Percentiles rank a stretch among this genome's conserved stretches.
phyloP scores from a whole-genome alignment of 2,797 vertebrate species.

The Macropus fuliginosus region DNA sequence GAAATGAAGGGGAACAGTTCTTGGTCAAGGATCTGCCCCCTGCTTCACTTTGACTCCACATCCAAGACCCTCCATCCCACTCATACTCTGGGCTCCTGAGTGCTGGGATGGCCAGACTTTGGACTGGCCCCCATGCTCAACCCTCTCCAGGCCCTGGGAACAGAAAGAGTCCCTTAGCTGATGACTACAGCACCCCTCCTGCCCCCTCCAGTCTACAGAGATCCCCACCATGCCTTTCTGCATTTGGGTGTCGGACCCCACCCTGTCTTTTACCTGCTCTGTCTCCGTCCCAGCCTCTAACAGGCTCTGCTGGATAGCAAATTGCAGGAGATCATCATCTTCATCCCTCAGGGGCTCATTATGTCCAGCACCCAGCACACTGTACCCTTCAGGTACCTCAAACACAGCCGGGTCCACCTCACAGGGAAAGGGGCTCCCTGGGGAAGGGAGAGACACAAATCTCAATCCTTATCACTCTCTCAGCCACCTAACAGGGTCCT shows the following conservation, averaged over 20 bases:
- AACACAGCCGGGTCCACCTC: slow-evolving; percentile 95
- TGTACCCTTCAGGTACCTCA: slow-evolving; percentile 94
- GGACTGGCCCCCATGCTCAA: not conserved
- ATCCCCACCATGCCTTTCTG: not conserved
- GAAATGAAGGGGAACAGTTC: not conserved
- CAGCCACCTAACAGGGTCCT: not conserved
- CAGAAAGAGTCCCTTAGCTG: not conserved
- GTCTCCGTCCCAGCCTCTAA: slow-evolving; percentile 94
- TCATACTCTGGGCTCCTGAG: not conserved
- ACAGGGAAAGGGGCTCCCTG: slow-evolving; percentile 88
- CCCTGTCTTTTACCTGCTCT: slow-evolving; percentile 90
- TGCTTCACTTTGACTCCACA: not conserved
- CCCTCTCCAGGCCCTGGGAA: not conserved
- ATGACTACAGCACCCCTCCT: not conserved
- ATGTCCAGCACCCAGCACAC: slow-evolving; percentile 92
- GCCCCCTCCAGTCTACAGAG: not conserved
- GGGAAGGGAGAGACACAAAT: not conserved
- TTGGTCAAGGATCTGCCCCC: not conserved
- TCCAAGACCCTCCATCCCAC: not conserved
- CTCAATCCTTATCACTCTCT: not conserved
- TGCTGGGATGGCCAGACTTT: not conserved
- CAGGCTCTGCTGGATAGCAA: slow-evolving; percentile 97
- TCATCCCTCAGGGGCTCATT: slow-evolving; percentile 94
- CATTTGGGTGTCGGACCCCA: not conserved
- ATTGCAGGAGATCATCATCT: slow-evolving; percentile 95